These are phyloP conservation scores for Tachysurus vachellii DNA, from an alignment of 2,113 vertebrate species.

Conservation along the genomic window DNA sequence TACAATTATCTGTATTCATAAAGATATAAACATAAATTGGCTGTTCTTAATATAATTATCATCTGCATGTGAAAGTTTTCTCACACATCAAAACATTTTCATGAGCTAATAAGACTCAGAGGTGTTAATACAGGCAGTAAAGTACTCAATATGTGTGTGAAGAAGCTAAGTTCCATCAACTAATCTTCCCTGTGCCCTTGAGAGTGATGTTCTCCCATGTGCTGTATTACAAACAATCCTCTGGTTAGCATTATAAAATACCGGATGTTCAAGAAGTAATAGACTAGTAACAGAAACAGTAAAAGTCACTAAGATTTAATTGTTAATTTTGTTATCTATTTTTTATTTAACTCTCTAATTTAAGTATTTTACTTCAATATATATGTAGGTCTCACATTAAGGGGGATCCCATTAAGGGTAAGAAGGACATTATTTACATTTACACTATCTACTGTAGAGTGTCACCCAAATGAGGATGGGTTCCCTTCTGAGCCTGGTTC, in stretches of 20 bases:
- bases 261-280: background rate
- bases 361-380: background rate
- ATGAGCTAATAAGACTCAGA: background rate
- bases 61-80: background rate
- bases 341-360: background rate
- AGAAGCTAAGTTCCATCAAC: background rate
- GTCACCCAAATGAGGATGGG: too few species aligned
- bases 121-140: constrained; percentile 8
- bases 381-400: too few species aligned
- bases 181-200: background rate
- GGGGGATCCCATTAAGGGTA: too few species aligned
- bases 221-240: background rate
- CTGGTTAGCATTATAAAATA: background rate
- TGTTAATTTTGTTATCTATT: background rate
- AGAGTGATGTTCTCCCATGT: background rate
- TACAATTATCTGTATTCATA: background rate
- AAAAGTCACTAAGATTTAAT: background rate
- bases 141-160: background rate
- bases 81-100: background rate
- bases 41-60: background rate
- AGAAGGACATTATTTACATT: too few species aligned
- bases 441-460: too few species aligned
- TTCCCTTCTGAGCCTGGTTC: too few species aligned
- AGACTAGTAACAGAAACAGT: background rate
- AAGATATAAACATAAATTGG: background rate